A percentile compares a stretch with the other conserved stretches of the same genome.
phyloP scores from a whole-genome alignment of 2,113 vertebrate genomes.

The Hippolais icterina region DNA sequence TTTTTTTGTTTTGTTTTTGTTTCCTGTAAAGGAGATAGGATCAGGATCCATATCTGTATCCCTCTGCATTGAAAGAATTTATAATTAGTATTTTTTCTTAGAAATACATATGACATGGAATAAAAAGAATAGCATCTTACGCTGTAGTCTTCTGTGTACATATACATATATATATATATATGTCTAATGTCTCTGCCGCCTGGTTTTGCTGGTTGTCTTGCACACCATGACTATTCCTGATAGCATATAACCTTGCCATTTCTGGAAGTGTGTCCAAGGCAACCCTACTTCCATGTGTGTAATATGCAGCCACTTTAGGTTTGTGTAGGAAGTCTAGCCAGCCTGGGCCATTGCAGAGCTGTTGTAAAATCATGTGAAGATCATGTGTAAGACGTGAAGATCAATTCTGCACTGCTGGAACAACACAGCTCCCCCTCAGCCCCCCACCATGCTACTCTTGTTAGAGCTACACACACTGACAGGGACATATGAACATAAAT shows the following conservation, averaged over 20 bases:
- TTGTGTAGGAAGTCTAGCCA: background rate
- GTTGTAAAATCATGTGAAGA: background rate
- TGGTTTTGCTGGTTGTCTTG: background rate
- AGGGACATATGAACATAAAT: background rate
- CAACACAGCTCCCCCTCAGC: background rate
- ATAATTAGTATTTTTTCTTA: background rate
- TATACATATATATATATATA: background rate
- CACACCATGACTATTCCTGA: background rate
- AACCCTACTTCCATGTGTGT: background rate
- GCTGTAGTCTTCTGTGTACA: background rate
- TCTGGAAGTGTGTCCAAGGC: background rate
- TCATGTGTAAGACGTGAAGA: background rate
- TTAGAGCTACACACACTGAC: background rate
- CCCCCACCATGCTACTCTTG: background rate
- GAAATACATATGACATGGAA: background rate
- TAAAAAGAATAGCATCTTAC: background rate
- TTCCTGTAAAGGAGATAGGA: background rate
- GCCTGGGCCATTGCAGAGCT: background rate
- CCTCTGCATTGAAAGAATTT: background rate
- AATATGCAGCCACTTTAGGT: background rate
- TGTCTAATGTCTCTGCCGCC: background rate
- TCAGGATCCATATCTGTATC: background rate
- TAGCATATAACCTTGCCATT: background rate
- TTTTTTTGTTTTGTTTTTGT: background rate
- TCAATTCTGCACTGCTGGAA: background rate